Evolutionary conservation across 2,888 invertebrate genomes (phyloP).

Genomic region (Pollenia labialis): DNA sequence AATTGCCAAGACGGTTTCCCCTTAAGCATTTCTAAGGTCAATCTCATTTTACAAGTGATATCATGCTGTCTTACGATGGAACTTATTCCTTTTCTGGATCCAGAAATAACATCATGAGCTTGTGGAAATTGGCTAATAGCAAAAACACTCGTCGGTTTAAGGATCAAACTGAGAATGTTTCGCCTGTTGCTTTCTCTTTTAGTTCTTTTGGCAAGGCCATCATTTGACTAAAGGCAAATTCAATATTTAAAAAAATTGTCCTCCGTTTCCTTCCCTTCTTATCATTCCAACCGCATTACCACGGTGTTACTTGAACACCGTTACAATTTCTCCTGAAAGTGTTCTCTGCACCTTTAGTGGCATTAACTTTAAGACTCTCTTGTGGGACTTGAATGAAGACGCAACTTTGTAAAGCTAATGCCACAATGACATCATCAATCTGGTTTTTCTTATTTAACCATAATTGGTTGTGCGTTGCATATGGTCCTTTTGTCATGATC

Average conservation of each 20-base stretch:
- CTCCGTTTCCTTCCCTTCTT: slow-evolving; percentile 98
- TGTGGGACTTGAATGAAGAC: slow-evolving; percentile 99
- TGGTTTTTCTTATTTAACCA: slow-evolving; percentile 99
- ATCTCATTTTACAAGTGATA: slow-evolving; percentile 99
- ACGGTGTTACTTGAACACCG: slow-evolving; percentile 98
- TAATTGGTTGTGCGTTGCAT: slow-evolving; percentile 99
- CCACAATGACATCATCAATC: slow-evolving; percentile 98
- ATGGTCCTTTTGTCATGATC: slow-evolving; percentile 98
- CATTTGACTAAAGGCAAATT: slow-evolving; percentile 99
- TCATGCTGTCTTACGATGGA: slow-evolving; percentile 99
- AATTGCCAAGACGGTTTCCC: slow-evolving; percentile 98
- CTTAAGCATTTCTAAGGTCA: slow-evolving; percentile 98
- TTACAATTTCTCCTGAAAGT: slow-evolving; percentile 99
- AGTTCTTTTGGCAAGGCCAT: slow-evolving; percentile 99
- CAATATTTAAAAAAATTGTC: slow-evolving; percentile 98
- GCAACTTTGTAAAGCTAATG: slow-evolving; percentile 99
- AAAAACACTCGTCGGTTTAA: slow-evolving; percentile 98
- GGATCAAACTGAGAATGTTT: slow-evolving; percentile 99
- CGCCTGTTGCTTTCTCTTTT: slow-evolving; percentile 99
- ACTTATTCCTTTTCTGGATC: slow-evolving; percentile 99
- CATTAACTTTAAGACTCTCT: slow-evolving; percentile 99
- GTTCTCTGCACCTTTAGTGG: slow-evolving; percentile 99
- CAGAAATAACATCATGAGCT: slow-evolving; percentile 99
- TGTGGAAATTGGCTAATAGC: slow-evolving; percentile 99
- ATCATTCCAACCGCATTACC: slow-evolving; percentile 96